A percentile compares a stretch with the other conserved stretches of the same genome.
phyloP scores from a whole-genome alignment of 2,113 vertebrate genomes.

The Trogon melanurus region DNA sequence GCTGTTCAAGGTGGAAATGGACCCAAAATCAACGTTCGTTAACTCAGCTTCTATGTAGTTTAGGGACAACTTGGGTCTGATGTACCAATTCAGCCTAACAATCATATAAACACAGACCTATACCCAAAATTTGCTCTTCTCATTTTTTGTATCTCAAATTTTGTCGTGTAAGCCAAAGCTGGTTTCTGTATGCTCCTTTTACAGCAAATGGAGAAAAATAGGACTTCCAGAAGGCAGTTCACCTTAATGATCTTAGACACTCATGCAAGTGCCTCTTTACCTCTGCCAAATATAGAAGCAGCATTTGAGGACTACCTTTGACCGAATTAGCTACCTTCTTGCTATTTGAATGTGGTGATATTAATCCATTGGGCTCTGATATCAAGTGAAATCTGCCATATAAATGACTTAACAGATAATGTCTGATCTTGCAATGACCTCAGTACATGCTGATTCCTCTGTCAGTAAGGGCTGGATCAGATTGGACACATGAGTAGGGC shows the following conservation, averaged over 20 bases:
- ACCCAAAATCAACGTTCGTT: neutral
- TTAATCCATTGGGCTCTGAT: neutral
- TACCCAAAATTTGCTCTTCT: neutral
- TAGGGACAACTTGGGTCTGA: neutral
- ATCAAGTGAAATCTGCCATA: neutral
- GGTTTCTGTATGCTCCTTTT: neutral
- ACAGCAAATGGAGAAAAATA: neutral
- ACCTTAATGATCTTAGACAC: neutral
- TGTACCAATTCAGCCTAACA: neutral
- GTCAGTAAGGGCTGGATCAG: neutral
- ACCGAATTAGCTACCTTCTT: neutral
- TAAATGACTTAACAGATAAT: neutral
- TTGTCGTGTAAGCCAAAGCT: neutral
- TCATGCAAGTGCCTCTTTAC: neutral
- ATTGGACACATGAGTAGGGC: neutral
- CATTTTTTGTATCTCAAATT: neutral
- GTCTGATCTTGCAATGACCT: neutral
- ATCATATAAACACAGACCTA: neutral
- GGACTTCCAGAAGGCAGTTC: neutral
- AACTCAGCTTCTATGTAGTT: neutral
- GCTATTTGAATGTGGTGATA: neutral
- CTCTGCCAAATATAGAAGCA: neutral
- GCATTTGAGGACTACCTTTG: neutral
- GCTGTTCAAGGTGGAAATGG: neutral
- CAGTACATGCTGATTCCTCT: neutral